These are phyloP conservation scores for Ormyrus nitidulus DNA, from an alignment of 2,888 invertebrate genomes.

Conservation along the genomic window DNA sequence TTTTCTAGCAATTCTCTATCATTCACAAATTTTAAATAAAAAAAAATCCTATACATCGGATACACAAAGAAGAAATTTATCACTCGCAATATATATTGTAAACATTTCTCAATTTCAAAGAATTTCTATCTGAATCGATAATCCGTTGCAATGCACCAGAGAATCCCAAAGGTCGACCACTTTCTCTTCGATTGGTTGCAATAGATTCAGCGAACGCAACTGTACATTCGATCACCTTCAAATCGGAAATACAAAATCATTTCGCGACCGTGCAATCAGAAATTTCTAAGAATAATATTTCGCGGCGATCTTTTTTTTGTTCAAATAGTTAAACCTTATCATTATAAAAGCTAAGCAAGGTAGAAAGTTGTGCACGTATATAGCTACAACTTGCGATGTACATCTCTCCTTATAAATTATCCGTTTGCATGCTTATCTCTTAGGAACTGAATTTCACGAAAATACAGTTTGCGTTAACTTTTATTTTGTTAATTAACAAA, in stretches of 20 bases:
- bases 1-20: too few relatives aligned
- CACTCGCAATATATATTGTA: not conserved
- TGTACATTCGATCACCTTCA: too few relatives aligned
- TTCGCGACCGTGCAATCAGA: too few relatives aligned
- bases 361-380: not conserved
- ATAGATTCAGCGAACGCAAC: not conserved
- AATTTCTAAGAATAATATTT: not conserved
- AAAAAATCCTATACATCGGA: too few relatives aligned
- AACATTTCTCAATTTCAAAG: not conserved
- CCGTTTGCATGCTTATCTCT: not conserved
- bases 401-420: slow-evolving; percentile 20
- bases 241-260: too few relatives aligned
- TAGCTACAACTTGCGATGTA: not conserved
- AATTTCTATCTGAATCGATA: slow-evolving; percentile 9
- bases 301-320: too few relatives aligned
- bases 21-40: too few relatives aligned
- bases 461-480: too few relatives aligned
- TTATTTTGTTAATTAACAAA: too few relatives aligned
- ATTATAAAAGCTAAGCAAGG: not conserved
- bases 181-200: slow-evolving; percentile 41
- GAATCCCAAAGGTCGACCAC: slow-evolving; percentile 44
- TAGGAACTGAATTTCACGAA: not conserved
- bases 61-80: not conserved
- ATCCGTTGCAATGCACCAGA: slow-evolving; percentile 24
- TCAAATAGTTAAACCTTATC: not conserved